Evolutionary conservation across 2,888 invertebrate genomes (phyloP).

Genomic region (Epistrophella euchroma): DNA sequence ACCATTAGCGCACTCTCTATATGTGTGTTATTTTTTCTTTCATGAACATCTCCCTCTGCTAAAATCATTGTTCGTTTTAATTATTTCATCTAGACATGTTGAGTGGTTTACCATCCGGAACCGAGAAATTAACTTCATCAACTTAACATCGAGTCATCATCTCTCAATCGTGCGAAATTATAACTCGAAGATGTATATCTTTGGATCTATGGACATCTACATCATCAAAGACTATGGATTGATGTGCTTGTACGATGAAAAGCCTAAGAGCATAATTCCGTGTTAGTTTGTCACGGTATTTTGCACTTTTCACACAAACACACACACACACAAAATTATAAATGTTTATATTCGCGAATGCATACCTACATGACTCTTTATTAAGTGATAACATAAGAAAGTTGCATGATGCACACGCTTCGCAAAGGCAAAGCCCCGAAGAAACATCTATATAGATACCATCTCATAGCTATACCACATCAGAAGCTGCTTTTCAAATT

Average conservation of each 20-base stretch:
- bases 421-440: conserved; percentile 50
- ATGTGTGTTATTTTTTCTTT: not conserved
- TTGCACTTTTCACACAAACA: conserved; percentile 57
- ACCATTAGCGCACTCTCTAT: no score
- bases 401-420: conserved; percentile 63
- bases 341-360: conserved; percentile 1
- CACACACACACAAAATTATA: not conserved
- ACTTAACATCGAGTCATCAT: conserved; percentile 60
- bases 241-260: conserved; percentile 15
- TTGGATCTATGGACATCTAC: conserved; percentile 18
- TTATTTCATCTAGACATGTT: conserved; percentile 55
- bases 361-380: conserved; percentile 54
- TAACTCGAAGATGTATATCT: conserved; percentile 28
- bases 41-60: not conserved
- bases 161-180: conserved; percentile 68
- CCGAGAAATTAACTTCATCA: conserved; percentile 63
- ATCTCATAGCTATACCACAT: conserved; percentile 1
- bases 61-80: conserved; percentile 47
- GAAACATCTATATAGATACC: conserved; percentile 1
- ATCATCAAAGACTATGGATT: conserved; percentile 15
- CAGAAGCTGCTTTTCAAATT: conserved; percentile 61
- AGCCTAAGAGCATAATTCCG: conserved; percentile 39
- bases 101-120: conserved; percentile 66
- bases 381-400: conserved; percentile 73
- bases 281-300: conserved; percentile 64